Percentiles rank a stretch among this genome's conserved stretches.
Conservation (phyloP, 2,797 vertebrate genomes). For the Urocyon cinereoargenteus region DNA sequence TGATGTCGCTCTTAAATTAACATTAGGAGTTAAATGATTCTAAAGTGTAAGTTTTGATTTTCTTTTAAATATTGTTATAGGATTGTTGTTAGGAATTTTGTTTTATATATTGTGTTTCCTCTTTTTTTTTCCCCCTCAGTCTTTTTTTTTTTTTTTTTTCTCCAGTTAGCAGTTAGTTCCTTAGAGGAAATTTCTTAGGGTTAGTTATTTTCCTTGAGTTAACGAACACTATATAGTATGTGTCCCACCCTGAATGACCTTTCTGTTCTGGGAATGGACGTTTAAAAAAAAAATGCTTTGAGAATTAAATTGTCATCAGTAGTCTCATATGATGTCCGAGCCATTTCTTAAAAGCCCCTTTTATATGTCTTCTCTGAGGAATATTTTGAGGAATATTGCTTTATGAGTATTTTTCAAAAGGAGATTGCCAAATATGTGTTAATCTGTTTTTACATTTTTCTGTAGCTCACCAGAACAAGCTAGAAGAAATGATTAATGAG, state of each 20-base stretch:
- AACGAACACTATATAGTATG: neutral
- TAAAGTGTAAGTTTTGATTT: neutral
- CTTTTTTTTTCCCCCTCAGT: neutral
- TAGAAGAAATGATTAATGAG: constrained; percentile 99
- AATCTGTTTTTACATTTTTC: neutral
- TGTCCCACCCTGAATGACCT: neutral
- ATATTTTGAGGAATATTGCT: neutral
- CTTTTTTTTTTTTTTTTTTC: neutral
- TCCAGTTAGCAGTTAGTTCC: neutral
- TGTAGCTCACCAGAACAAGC: constrained; percentile 98
- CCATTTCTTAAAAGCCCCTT: constrained; percentile 46
- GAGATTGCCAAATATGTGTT: neutral
- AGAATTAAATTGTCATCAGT: neutral
- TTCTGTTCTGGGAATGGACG: neutral
- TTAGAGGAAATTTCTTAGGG: neutral
- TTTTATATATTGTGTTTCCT: neutral
- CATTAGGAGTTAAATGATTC: neutral
- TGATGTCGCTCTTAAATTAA: neutral
- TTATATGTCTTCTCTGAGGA: neutral
- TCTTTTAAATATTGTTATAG: neutral
- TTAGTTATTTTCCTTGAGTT: neutral
- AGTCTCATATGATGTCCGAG: neutral
- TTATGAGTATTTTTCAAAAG: neutral
- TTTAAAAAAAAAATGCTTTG: constrained; percentile 18
- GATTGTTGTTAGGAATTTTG: neutral